Evolutionary conservation across 1,140 invertebrate species (phyloP).

Genomic region (Muscidifurax raptorellus): DNA sequence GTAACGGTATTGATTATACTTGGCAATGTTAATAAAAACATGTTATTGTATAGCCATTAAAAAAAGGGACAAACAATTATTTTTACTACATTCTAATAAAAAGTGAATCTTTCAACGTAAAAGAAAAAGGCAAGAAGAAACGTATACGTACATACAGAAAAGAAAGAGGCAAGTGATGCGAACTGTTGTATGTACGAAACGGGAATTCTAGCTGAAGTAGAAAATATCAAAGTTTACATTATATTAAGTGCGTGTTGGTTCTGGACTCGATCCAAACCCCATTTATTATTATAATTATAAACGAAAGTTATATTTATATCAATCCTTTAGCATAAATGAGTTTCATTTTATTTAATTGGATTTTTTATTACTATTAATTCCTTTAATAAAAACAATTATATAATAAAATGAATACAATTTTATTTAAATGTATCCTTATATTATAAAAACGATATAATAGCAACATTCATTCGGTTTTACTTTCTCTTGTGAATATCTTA

Average conservation of each 20-base stretch:
- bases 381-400: conserved; percentile 53
- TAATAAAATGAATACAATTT: conserved; percentile 47
- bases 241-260: conserved; percentile 57
- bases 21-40: conserved; percentile 66
- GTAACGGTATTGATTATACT: conserved; percentile 59
- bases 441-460: neutral
- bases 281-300: conserved; percentile 69
- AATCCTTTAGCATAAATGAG: conserved; percentile 69
- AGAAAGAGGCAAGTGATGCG: conserved; percentile 29
- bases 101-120: conserved; percentile 38
- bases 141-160: conserved; percentile 4
- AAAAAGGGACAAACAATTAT: conserved; percentile 62
- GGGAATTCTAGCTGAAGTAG: conserved; percentile 48
- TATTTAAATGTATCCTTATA: neutral
- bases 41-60: conserved; percentile 65
- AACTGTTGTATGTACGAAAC: conserved; percentile 40
- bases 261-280: conserved; percentile 56
- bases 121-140: conserved; percentile 19
- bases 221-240: conserved; percentile 36
- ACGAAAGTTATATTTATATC: conserved; percentile 72
- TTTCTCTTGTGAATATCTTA: no score
- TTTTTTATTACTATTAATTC: conserved; percentile 53
- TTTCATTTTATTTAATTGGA: conserved; percentile 66
- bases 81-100: conserved; percentile 60
- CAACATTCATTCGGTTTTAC: conserved; percentile 49